Base-by-base conservation (phyloP, 2,113 vertebrate species). In the Hoplias malabaricus region DNA sequence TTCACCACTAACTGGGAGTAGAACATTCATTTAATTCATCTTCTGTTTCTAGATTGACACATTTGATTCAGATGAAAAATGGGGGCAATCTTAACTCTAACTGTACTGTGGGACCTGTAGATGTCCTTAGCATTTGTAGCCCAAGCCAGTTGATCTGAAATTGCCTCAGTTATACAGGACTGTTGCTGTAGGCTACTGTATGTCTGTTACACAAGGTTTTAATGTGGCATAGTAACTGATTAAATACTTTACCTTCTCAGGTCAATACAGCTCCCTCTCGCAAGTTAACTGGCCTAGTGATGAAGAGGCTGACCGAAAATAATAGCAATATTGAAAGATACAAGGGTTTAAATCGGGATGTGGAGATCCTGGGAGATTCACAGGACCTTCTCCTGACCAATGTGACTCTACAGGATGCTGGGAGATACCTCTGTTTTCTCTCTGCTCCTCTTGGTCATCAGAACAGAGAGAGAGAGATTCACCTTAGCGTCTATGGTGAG, bases 361-460 rank as follows among this genome's bases (percentile, higher is more conserved):
- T 88, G 42, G 5, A 38, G 11, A 65, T 92, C 25, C 21, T 69
- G 12, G 50, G 0, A 0, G 75, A 81, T 5, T 80, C 87, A 1
- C 10, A 6, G 0, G n/a, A 53, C 61, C 71, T 93, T 66, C 0
- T 80, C 65, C 78, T 93, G 71, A 57, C 81, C 56, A 88, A 89
- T 38, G 73, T 88, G 38, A 86, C 84, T 0, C 80, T 80, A 5
- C 12, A 12, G 0, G 90, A 93, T 69, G 2, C 21, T 25, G 90
- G 89, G 9, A 8, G 40, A 23, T 93, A 92, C 80, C 0, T 0
- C 2, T 93, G 92, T 46, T 67, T 81, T 31, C 80, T 93, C 63
- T 73, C 79, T 0, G 90, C 91, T 4, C 89, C 92, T 0, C 69
- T 91, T 19, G 92, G 92, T 4, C 80, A 92, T 40, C 82, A 84